Evolutionary conservation across 2,888 invertebrate genomes (phyloP).

Genomic region (Sinelater perroti): DNA sequence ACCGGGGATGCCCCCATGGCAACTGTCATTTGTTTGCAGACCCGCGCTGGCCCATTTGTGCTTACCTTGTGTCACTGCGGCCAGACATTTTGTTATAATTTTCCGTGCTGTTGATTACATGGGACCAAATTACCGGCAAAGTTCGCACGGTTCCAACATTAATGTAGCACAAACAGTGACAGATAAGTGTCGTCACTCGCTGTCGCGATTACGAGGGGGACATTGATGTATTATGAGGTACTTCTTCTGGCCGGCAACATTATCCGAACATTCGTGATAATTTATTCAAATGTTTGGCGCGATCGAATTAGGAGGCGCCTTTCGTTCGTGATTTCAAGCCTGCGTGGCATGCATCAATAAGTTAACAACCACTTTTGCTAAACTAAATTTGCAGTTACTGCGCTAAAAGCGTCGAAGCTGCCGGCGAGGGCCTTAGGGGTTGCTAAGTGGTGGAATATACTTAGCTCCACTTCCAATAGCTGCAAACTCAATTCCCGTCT

Average conservation of each 20-base stretch:
- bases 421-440: constrained; percentile 35
- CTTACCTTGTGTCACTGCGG: constrained; percentile 24
- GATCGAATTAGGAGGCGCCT: constrained; percentile 19
- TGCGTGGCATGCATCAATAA: constrained; percentile 35
- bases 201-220: no score
- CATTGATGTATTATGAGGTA: no score
- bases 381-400: constrained; percentile 38
- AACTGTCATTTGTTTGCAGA: constrained; percentile 30
- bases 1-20: constrained; percentile 26
- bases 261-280: no score
- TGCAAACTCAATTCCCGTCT: constrained; percentile 39
- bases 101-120: constrained; percentile 16
- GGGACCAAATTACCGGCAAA: constrained; percentile 17
- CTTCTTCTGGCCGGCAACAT: no score
- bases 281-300: no score
- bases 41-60: constrained; percentile 25
- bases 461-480: constrained; percentile 38
- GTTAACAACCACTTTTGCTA: constrained; percentile 38
- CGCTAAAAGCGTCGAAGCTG: constrained; percentile 39
- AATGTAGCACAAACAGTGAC: no score
- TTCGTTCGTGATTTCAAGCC: constrained; percentile 21
- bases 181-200: no score
- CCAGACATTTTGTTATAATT: constrained; percentile 24
- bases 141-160: constrained; percentile 2
- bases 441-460: constrained; percentile 39